Evolutionary conservation across 2,797 vertebrate genomes (phyloP), one percentile per base, ranked within the genome.

Genomic region (Hydrolagus colliei): DNA sequence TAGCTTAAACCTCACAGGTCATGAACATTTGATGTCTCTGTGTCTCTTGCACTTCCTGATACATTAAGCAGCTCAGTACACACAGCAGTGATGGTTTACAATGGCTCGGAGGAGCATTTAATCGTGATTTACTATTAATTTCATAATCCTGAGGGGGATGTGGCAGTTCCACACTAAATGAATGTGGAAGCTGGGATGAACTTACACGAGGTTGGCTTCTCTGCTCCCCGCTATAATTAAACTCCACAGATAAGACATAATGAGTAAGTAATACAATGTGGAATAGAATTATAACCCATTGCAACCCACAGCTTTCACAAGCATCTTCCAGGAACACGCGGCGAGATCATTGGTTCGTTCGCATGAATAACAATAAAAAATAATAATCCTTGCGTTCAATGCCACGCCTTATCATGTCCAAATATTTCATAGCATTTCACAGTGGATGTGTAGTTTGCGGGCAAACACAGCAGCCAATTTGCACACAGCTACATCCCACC

Each of bases 81-180:
- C 16, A 84, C 35, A 41, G 32, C 65, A 84, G 18, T 14, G 5
- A 27, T 84, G 32, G 35, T 71, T 84, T 71, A 52, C 18, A 12
- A 35, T 84, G 67, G 79, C 32, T 84, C 41, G 27, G 79, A 71
- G 79, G 41, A 84, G 52, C 79, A 84, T 68, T 84, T 84, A 52
- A 84, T 84, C 41, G 65, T 84, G 32, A 84, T 14, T 71, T 84
- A 9, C 41, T 84, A 32, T 71, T 68, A 84, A 84, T 84, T 84
- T 63, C 79, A 52, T 68, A 84, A 68, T 84, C 79, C 79, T 84
- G 20, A 20, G 32, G 65, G 79, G 65, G 71, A 71, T 67, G 71
- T 84, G 71, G 71, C n/a, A 27, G 14, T 68, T 84, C 12, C 67
- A 67, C n/a, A 32, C 22, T 82, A 68, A 82, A 63, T 82, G 62